Conservation (phyloP, 2,797 vertebrate genomes). For the Falco concolor region DNA sequence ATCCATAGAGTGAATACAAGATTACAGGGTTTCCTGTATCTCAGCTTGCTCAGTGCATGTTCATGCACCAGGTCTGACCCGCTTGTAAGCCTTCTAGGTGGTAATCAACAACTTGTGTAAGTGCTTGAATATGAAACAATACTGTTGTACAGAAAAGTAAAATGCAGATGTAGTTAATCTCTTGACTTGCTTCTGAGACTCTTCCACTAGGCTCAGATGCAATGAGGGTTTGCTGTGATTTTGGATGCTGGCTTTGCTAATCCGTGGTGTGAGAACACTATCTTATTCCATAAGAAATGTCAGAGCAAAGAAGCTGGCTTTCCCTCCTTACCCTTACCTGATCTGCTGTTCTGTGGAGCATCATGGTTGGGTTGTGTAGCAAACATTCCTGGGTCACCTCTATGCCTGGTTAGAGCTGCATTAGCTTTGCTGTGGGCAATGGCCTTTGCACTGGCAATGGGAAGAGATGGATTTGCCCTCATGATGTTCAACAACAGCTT, state of each 20-base stretch:
- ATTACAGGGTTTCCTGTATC: background rate
- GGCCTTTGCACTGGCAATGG: background rate
- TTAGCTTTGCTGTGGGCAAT: background rate
- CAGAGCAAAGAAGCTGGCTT: background rate
- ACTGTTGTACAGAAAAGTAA: background rate
- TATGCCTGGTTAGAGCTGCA: background rate
- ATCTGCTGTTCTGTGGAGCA: background rate
- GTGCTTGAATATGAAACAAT: background rate
- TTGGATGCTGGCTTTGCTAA: background rate
- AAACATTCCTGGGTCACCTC: background rate
- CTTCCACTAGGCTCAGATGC: background rate
- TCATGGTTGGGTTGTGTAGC: background rate
- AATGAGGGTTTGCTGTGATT: background rate
- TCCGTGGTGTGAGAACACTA: background rate
- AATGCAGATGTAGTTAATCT: background rate
- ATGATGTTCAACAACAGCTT: background rate
- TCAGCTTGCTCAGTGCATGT: background rate
- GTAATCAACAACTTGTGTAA: background rate
- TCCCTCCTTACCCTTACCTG: background rate
- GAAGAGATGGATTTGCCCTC: background rate
- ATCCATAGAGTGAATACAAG: background rate
- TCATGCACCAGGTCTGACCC: background rate
- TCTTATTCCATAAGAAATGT: background rate
- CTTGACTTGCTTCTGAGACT: background rate
- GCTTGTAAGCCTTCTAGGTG: background rate